Conservation (phyloP, 2,888 invertebrate genomes). For the Mactromeris polynyma region DNA sequence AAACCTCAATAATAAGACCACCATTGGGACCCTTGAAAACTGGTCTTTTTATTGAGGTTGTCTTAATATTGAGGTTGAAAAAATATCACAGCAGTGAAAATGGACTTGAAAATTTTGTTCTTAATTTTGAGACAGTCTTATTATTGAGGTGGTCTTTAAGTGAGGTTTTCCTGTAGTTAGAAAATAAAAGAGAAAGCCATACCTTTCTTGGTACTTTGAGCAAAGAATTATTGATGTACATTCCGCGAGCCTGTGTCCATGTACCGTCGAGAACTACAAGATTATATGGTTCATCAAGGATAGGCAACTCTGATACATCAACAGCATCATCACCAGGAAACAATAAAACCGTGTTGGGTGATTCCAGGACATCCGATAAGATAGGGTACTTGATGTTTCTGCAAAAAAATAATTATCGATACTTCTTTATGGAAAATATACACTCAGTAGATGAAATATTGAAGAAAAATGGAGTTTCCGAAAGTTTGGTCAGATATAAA, state of each 20-base stretch:
- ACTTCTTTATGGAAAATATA: neutral
- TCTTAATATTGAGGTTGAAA: too few relatives aligned
- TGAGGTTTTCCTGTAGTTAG: too few relatives aligned
- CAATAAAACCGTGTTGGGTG: slow-evolving; percentile 91
- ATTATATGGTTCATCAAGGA: slow-evolving; percentile 89
- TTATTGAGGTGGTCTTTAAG: too few relatives aligned
- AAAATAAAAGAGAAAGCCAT: neutral
- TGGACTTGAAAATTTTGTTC: too few relatives aligned
- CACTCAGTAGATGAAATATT: neutral
- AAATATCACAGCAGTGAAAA: too few relatives aligned
- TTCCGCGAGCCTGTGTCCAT: slow-evolving; percentile 98
- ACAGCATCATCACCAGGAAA: slow-evolving; percentile 89
- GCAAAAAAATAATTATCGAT: neutral
- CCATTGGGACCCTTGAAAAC: too few relatives aligned
- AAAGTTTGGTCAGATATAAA: too few relatives aligned
- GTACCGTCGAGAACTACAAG: slow-evolving; percentile 96
- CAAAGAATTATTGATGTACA: slow-evolving; percentile 93
- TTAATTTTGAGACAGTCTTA: too few relatives aligned
- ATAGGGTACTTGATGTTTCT: slow-evolving; percentile 75
- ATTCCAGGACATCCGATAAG: slow-evolving; percentile 90
- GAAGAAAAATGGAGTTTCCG: too few relatives aligned
- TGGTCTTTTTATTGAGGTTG: too few relatives aligned
- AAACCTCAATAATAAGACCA: too few relatives aligned
- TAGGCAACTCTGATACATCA: slow-evolving; percentile 90
- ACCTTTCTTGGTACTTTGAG: slow-evolving; percentile 92